A percentile compares a stretch with the other conserved stretches of the same genome.
phyloP scores from a whole-genome alignment of 2,797 vertebrate species.

The Anabacerthia variegaticeps region DNA sequence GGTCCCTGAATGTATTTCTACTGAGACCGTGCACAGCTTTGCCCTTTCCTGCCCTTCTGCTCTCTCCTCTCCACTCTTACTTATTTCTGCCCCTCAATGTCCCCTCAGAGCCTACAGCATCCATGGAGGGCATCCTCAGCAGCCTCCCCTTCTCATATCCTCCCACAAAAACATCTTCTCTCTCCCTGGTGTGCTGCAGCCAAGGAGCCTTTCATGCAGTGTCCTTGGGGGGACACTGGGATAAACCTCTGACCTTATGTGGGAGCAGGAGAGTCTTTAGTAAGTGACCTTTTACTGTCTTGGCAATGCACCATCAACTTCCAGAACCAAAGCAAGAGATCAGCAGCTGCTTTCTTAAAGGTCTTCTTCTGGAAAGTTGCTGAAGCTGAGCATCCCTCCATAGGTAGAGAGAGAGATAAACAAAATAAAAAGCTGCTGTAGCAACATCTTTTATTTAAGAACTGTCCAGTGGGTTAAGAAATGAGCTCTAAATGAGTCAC shows the following conservation, averaged over 20 bases:
- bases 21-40: neutral
- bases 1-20: accelerated
- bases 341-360: neutral
- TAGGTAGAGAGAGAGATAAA: neutral
- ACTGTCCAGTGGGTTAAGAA: neutral
- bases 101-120: neutral
- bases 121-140: neutral
- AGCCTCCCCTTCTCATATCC: neutral
- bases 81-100: neutral
- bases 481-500: neutral
- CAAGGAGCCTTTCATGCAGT: accelerated
- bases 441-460: neutral
- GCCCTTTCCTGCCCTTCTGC: neutral
- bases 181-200: accelerated
- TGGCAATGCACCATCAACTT: neutral
- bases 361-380: neutral
- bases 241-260: neutral
- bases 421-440: neutral
- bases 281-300: neutral
- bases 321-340: neutral
- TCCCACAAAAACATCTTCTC: accelerated
- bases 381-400: neutral
- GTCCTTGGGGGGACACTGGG: neutral
- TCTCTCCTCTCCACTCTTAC: neutral
- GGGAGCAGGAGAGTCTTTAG: neutral